These are phyloP conservation scores for Aldabrachelys gigantea DNA, from an alignment of 2,113 vertebrate genomes.

Conservation along the genomic window DNA sequence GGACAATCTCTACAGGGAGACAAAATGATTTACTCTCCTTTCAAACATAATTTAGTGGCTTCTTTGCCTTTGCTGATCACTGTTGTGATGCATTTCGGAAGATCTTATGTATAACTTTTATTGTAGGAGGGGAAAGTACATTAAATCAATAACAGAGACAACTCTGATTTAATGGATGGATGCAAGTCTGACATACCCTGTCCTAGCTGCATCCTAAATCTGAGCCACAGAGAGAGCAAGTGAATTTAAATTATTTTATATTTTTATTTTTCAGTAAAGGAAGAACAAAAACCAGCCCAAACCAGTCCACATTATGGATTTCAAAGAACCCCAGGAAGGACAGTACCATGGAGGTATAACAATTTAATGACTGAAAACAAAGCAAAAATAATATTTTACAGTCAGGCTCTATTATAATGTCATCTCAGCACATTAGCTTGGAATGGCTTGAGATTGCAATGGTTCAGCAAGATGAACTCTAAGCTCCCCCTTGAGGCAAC, in stretches of 20 bases:
- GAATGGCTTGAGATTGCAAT: conserved; percentile 84
- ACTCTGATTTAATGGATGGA: neutral
- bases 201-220: neutral
- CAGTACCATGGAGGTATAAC: conserved; percentile 89
- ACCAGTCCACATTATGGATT: conserved; percentile 94
- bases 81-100: neutral
- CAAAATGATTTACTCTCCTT: neutral
- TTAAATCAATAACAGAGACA: neutral
- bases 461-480: conserved; percentile 81
- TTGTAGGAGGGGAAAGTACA: neutral
- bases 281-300: conserved; percentile 87
- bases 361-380: conserved; percentile 60
- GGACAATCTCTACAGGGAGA: neutral
- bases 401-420: conserved; percentile 65
- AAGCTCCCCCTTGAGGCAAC: conserved; percentile 84
- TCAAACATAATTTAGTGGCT: neutral
- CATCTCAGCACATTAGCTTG: conserved; percentile 79
- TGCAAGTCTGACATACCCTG: neutral
- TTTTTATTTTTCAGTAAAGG: conserved; percentile 83
- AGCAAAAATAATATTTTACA: conserved; percentile 58
- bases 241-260: conserved; percentile 51
- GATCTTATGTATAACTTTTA: neutral
- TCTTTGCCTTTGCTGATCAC: neutral
- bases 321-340: conserved; percentile 88
- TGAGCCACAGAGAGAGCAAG: neutral